Conservation (phyloP, 2,113 vertebrate species). For the Candoia aspera region DNA sequence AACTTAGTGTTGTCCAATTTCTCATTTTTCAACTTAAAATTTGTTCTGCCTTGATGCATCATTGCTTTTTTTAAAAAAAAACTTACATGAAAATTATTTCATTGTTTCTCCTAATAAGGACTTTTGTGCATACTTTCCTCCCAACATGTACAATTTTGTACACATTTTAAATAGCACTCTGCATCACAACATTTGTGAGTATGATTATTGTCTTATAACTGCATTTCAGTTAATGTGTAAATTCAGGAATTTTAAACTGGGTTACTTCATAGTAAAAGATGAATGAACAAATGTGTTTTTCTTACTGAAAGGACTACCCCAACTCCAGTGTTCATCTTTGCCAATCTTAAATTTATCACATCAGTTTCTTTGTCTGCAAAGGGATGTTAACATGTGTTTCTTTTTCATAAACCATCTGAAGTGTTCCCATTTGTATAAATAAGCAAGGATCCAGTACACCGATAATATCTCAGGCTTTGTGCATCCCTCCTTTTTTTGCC, state of each 20-base stretch:
- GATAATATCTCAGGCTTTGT: not conserved
- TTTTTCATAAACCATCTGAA: no score
- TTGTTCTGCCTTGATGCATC: not conserved
- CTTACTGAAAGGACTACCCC: not conserved
- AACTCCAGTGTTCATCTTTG: not conserved
- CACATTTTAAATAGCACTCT: not conserved
- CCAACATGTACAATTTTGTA: no score
- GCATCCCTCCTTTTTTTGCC: not conserved
- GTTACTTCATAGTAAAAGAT: not conserved
- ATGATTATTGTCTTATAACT: not conserved
- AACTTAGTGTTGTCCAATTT: not conserved
- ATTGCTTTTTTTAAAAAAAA: not conserved
- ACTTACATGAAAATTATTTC: no score
- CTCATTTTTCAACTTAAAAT: not conserved
- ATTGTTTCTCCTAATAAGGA: no score
- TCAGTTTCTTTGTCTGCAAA: not conserved
- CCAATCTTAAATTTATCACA: conserved; percentile 1
- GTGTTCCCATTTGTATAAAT: not conserved
- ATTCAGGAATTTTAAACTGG: not conserved
- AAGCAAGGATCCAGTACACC: not conserved
- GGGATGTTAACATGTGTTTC: not conserved
- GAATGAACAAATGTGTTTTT: not conserved
- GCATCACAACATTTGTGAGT: not conserved
- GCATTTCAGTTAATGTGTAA: not conserved
- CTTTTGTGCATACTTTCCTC: not conserved